Conservation (phyloP, 2,888 invertebrate genomes). For the Aphelenchoides bicaudatus region DNA sequence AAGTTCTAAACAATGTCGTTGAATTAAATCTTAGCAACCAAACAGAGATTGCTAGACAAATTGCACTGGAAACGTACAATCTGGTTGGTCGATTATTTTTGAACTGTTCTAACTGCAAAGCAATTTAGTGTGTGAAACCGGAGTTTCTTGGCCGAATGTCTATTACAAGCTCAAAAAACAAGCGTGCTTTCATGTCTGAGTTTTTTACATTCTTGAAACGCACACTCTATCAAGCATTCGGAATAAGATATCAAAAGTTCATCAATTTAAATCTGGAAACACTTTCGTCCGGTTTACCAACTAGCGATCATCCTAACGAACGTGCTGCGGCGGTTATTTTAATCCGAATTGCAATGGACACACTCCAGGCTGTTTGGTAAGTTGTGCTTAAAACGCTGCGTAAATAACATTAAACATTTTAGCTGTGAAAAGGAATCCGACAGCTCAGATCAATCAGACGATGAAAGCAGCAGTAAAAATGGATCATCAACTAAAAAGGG, state of each 20-base stretch:
- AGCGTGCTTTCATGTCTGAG: neutral
- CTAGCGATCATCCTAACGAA: neutral
- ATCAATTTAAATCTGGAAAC: neutral
- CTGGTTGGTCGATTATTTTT: too few relatives aligned
- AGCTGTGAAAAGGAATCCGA: too few relatives aligned
- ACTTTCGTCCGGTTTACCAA: neutral
- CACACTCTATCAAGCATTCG: slow-evolving; percentile 3
- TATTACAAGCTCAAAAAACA: neutral
- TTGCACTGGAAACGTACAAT: slow-evolving; percentile 1
- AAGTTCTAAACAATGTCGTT: neutral
- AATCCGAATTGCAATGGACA: slow-evolving; percentile 1
- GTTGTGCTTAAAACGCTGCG: too few relatives aligned
- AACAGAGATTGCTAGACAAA: neutral
- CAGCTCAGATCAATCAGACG: too few relatives aligned
- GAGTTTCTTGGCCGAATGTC: neutral
- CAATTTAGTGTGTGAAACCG: slow-evolving; percentile 4
- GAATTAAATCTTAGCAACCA: neutral
- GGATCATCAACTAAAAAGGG: too few relatives aligned
- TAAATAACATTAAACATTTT: too few relatives aligned
- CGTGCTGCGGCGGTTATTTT: slow-evolving; percentile 3
- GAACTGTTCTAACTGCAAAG: too few relatives aligned
- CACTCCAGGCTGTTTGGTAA: neutral
- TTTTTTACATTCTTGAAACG: slow-evolving; percentile 4
- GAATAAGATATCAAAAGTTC: slow-evolving; percentile 7
- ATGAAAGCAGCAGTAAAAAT: too few relatives aligned